These are phyloP conservation scores for Phalanger gymnotis DNA, from an alignment of 2,797 vertebrate species.

Conservation along the genomic window DNA sequence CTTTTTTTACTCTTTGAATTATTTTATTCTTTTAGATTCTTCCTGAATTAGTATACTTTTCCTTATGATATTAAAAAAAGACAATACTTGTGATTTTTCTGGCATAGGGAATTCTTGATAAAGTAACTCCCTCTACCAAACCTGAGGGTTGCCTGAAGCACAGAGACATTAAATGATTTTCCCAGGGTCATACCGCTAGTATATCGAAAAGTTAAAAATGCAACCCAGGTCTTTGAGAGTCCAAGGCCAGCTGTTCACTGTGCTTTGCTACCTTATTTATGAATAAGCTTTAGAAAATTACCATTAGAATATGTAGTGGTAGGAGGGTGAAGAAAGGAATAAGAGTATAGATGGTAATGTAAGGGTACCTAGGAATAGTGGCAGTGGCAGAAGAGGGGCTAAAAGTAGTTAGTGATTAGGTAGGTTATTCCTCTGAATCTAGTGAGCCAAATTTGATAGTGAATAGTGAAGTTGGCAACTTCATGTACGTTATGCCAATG, in stretches of 20 bases:
- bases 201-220: not conserved
- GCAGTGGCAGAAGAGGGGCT: not conserved
- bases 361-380: not conserved
- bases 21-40: not conserved
- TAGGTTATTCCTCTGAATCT: not conserved
- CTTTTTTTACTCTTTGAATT: not conserved
- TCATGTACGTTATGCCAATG: not conserved
- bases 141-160: not conserved
- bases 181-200: not conserved
- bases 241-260: not conserved
- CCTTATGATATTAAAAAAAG: not conserved
- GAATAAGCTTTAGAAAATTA: not conserved
- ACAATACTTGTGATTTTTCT: not conserved
- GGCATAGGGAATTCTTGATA: not conserved
- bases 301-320: not conserved
- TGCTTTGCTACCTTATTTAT: not conserved
- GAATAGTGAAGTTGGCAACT: not conserved
- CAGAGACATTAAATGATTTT: not conserved
- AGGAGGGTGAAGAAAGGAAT: not conserved
- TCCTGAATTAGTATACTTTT: not conserved
- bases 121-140: not conserved
- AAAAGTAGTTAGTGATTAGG: not conserved
- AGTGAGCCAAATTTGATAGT: not conserved
- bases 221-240: not conserved
- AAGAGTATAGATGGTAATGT: not conserved